Evolutionary conservation across 2,888 invertebrate species (phyloP), one percentile per base, ranked within the genome.

Genomic region (Cephus nigrinus): DNA sequence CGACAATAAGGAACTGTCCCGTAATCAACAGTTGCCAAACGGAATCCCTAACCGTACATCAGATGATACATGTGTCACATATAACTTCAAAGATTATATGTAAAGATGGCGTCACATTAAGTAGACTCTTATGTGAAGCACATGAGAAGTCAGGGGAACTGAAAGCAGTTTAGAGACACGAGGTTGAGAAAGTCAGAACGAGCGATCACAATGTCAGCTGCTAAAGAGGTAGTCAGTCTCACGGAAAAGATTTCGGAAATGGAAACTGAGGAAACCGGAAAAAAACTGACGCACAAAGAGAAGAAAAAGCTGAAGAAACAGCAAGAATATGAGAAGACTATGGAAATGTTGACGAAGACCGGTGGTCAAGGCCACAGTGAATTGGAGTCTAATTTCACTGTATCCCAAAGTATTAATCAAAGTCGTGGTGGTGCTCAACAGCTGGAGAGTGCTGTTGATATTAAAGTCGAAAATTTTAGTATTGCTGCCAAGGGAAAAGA

Each of bases 401-500:
- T 99, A 81, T 99, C 99, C 5, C 96, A 96, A 77, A 94, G 93
- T 94, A 95, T 85, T 94, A 95, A 93, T 68, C 92, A 92, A 76
- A 92, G 92, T 74, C 89, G 91, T 1, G 87, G 88, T n/a, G 83
- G 80, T 75, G 79, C 83, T 3, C 89, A 90, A 69, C 90, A 91
- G 80, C 79, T 97, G 84, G 99, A 99, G 89, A 96, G 98, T 90
- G 98, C 99, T 1, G 96, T 98, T 15, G 99, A 99, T 91, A 99
- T 99, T 76, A 99, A 99, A 94, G 97, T 98, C 30, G 99, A 99
- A 89, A 98, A 98, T 92, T 99, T 99, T 91, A 98, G 98, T 79
- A 99, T 99, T 85, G 95, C 98, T 32, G 99, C 99, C 0, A 97
- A 98, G 91, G 99, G 99, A 78, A 98, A 99, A 87, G 98, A 99